These are phyloP conservation scores for Dermatemys mawii DNA, from an alignment of 2,113 vertebrate species.

Conservation along the genomic window DNA sequence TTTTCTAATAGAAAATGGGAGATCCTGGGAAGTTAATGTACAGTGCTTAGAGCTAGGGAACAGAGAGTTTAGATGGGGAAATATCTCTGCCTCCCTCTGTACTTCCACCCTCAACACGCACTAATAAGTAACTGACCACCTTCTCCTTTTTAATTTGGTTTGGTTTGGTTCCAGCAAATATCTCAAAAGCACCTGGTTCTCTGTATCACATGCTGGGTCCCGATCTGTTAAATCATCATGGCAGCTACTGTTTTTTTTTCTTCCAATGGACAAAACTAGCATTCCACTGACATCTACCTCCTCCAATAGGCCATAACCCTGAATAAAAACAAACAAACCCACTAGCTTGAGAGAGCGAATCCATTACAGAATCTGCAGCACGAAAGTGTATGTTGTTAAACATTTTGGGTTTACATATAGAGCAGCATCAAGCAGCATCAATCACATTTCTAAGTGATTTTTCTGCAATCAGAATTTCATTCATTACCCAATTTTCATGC, in stretches of 20 bases:
- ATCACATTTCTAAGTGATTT: slow-evolving; percentile 73
- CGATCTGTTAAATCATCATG: slow-evolving; percentile 36
- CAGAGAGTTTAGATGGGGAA: not conserved
- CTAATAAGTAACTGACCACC: not conserved
- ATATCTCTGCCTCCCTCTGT: not conserved
- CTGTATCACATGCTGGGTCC: not conserved
- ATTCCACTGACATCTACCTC: not conserved
- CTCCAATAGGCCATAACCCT: not conserved
- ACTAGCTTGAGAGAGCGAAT: slow-evolving; percentile 22
- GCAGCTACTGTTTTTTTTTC: slow-evolving; percentile 53
- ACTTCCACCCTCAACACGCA: not conserved
- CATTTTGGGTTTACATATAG: slow-evolving; percentile 65
- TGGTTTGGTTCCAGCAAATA: not conserved
- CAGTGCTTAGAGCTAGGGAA: not conserved
- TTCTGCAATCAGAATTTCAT: slow-evolving; percentile 86
- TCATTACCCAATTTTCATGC: slow-evolving; percentile 85
- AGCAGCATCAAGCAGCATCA: slow-evolving; percentile 54
- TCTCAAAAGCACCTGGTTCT: not conserved
- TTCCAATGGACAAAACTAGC: slow-evolving; percentile 4
- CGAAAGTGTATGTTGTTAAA: slow-evolving; percentile 47
- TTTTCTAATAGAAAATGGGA: not conserved
- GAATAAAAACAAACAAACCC: not conserved
- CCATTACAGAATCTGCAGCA: slow-evolving; percentile 32
- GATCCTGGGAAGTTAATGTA: not conserved
- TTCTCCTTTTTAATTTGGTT: not conserved